Conservation (phyloP, 2,797 vertebrate species). For the Pseudocheirus occidentalis region DNA sequence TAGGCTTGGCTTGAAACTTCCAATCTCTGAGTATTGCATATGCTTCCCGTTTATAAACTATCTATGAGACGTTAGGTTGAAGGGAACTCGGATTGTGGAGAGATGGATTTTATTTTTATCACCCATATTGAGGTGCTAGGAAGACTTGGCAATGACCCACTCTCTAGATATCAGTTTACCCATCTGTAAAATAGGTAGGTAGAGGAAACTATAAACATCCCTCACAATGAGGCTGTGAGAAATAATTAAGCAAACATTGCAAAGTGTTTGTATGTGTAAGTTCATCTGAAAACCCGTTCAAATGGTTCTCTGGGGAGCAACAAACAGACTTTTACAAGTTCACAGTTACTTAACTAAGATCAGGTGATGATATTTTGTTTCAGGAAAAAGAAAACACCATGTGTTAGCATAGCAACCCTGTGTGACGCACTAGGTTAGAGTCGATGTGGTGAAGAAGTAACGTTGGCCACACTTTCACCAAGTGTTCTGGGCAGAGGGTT, state of each 20-base stretch:
- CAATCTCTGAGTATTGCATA: neutral
- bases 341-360: constrained; percentile 81
- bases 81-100: neutral
- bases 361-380: constrained; percentile 81
- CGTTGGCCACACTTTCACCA: neutral
- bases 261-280: constrained; percentile 65
- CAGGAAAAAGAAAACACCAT: constrained; percentile 76
- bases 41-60: constrained; percentile 30
- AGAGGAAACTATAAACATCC: neutral
- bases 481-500: neutral
- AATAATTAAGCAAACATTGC: constrained; percentile 73
- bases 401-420: constrained; percentile 57
- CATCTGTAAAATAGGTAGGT: constrained; percentile 33
- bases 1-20: neutral
- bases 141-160: neutral
- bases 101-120: neutral
- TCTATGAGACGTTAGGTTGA: rapidly evolving
- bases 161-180: constrained; percentile 47
- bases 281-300: constrained; percentile 73
- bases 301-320: constrained; percentile 68
- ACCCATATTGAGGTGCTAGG: neutral
- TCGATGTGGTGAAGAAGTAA: constrained; percentile 3
- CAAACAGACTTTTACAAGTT: constrained; percentile 81
- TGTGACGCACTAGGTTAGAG: neutral
- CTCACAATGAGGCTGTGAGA: constrained; percentile 52